phyloP scores from a whole-genome alignment of 2,888 invertebrate species.

The Apamea monoglypha region DNA sequence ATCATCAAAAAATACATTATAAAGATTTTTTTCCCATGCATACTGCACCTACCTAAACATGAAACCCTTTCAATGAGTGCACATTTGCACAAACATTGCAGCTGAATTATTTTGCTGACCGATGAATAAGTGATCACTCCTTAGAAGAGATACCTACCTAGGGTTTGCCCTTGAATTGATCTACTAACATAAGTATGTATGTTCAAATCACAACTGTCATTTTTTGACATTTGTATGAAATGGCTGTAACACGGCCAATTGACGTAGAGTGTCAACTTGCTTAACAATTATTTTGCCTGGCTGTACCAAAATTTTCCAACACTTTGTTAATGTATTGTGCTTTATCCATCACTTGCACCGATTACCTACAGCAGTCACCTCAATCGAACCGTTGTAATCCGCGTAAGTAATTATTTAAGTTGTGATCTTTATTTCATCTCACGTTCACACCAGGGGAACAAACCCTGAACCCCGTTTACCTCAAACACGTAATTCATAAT shows the following conservation, averaged over 20 bases:
- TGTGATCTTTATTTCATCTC: conserved; percentile 5
- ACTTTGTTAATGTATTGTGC: neutral
- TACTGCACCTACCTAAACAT: neutral
- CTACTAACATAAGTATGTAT: neutral
- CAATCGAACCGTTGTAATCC: neutral
- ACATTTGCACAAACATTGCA: neutral
- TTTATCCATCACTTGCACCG: neutral
- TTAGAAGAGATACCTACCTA: neutral
- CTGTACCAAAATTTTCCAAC: neutral
- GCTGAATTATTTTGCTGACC: neutral
- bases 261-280: neutral
- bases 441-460: conserved; percentile 9
- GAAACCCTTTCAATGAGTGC: neutral
- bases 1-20: no score
- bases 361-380: neutral
- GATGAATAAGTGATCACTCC: neutral
- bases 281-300: neutral
- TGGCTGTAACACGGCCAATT: neutral
- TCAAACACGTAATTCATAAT: conserved; percentile 22
- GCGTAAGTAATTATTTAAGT: conserved; percentile 10
- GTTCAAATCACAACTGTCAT: neutral
- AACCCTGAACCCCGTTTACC: neutral
- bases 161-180: neutral
- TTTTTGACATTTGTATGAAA: neutral
- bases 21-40: neutral